Base-by-base conservation (phyloP, 2,113 vertebrate genomes). In the Pterocles burchelli region DNA sequence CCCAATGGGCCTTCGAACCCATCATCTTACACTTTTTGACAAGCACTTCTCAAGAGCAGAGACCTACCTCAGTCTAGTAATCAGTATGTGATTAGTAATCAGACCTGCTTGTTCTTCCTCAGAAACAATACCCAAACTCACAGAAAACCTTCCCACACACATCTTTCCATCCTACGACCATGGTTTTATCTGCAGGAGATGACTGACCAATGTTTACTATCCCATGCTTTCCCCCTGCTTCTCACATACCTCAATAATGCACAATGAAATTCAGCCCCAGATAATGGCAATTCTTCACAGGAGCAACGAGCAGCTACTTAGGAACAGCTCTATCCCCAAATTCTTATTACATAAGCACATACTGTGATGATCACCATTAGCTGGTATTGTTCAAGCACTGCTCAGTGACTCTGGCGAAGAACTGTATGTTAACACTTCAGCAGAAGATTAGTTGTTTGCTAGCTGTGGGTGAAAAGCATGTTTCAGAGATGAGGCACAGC, bases 401-500 rank as follows among this genome's bases (percentile, higher is more conserved):
- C 63, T 70, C 12, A 62, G 45, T 22, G 88, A 80, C 85, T 73
- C n/a, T 28, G 55, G 58, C 49, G 28, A 80, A 81, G 59, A 91
- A 16, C 63, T 43, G 51, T 22, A 70, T 33, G 13, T 51, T 74
- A 74, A 74, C n/a, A 38, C 63, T 91, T 46, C 34, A 90, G 85
- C 57, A 71, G 78, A 62, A 77, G 62, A 85, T 95, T 73, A 90
- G 75, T 4, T 88, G 90, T 62, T 84, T 38, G 55, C 46, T 62
- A 51, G 65, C 52, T 74, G 67, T 84, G 68, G 82, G 75, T 84
- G 79, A 92, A 74, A 80, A 88, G 66, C 79, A 24, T 61, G 57
- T 76, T 94, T 84, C 79, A 86, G 78, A 90, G 89, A 87, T 6
- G 6, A 83, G 48, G 49, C 85, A 77, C 61, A 90, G 83, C 93